A percentile compares a stretch with the other conserved stretches of the same genome.
phyloP scores from a whole-genome alignment of 2,113 vertebrate species.

The Protobothrops flavoviridis region DNA sequence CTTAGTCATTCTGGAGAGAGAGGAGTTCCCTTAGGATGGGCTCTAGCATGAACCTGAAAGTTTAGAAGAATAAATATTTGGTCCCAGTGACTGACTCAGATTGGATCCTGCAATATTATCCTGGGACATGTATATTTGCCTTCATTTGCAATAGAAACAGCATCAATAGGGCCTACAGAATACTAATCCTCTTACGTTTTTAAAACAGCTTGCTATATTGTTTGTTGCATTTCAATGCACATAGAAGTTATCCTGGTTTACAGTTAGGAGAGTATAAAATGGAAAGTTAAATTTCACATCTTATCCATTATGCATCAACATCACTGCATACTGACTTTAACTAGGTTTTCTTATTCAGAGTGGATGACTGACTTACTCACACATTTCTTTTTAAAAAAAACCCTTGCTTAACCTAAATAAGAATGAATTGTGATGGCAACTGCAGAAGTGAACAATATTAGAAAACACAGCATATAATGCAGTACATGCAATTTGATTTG shows the following conservation, averaged over 20 bases:
- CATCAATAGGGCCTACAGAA: not conserved
- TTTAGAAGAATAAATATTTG: too few relatives aligned
- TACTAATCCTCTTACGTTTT: not conserved
- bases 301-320: not conserved
- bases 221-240: not conserved
- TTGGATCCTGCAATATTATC: too few relatives aligned
- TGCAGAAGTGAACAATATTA: conserved; percentile 40
- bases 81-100: too few relatives aligned
- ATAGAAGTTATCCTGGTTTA: not conserved
- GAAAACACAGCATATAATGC: conserved; percentile 53
- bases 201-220: not conserved
- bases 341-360: conserved; percentile 25
- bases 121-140: too few relatives aligned
- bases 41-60: too few relatives aligned
- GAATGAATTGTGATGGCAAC: conserved; percentile 41
- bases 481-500: conserved; percentile 34
- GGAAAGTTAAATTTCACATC: not conserved
- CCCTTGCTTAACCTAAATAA: conserved; percentile 31
- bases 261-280: not conserved
- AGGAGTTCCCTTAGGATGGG: too few relatives aligned
- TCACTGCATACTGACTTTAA: conserved; percentile 1
- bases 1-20: too few relatives aligned
- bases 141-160: not conserved
- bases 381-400: not conserved
- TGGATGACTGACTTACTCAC: not conserved